Evolutionary conservation across 2,797 vertebrate species (phyloP).

Genomic region (Anolis apletophallus): DNA sequence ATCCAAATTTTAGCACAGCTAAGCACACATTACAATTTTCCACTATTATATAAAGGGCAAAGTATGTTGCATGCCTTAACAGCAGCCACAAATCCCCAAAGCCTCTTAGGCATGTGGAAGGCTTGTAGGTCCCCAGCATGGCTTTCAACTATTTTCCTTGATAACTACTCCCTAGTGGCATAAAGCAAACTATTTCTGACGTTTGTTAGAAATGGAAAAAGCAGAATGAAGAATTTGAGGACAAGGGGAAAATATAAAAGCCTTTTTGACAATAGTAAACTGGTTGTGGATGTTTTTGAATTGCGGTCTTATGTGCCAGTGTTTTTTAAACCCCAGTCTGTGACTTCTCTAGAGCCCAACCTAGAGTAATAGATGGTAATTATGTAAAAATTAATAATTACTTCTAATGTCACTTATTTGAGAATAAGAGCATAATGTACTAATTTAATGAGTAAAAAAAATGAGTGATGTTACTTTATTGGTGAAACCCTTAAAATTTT

Average conservation of each 20-base stretch:
- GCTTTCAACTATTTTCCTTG: conserved; percentile 12
- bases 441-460: too few species aligned
- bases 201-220: conserved; percentile 1
- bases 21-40: conserved; percentile 22
- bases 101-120: conserved; percentile 13
- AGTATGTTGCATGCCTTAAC: conserved; percentile 34
- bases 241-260: not conserved
- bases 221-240: not conserved
- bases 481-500: too few species aligned
- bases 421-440: too few species aligned
- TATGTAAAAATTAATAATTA: too few species aligned
- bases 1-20: conserved; percentile 1
- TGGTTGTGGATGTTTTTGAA: not conserved
- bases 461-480: too few species aligned
- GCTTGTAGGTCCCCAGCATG: conserved; percentile 7
- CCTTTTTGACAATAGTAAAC: not conserved
- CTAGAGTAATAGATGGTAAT: too few species aligned
- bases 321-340: not conserved
- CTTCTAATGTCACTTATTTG: too few species aligned
- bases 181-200: conserved; percentile 23
- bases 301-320: not conserved
- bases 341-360: too few species aligned
- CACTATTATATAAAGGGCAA: conserved; percentile 26
- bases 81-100: conserved; percentile 31
- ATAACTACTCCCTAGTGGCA: conserved; percentile 16